Evolutionary conservation across 1,140 invertebrate genomes (phyloP).

Genomic region (Polyergus mexicanus): DNA sequence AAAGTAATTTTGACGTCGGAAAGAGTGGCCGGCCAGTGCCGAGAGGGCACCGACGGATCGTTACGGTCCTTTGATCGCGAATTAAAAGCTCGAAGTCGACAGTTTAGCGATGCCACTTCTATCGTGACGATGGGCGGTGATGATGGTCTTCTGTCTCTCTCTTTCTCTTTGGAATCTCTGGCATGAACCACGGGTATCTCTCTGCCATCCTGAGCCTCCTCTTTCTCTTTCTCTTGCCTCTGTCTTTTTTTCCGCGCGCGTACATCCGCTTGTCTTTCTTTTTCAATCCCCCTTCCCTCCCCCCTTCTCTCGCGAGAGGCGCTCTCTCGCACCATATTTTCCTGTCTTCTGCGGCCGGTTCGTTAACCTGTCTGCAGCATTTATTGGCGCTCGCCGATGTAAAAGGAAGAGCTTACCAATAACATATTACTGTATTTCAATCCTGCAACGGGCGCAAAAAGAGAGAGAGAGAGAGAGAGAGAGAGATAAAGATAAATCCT

Average conservation of each 20-base stretch:
- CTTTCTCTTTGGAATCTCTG: slow-evolving; percentile 36
- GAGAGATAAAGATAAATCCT: slow-evolving; percentile 62
- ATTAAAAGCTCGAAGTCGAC: slow-evolving; percentile 85
- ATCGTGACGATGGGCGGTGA: slow-evolving; percentile 61
- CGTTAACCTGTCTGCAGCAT: slow-evolving; percentile 85
- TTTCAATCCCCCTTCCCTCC: slow-evolving; percentile 4
- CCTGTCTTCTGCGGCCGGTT: slow-evolving; percentile 77
- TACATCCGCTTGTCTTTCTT: slow-evolving; percentile 50
- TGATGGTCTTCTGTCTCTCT: slow-evolving; percentile 39
- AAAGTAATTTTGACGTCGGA: slow-evolving; percentile 77
- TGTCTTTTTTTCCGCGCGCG: slow-evolving; percentile 57
- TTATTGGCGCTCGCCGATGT: slow-evolving; percentile 81
- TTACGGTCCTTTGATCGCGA: slow-evolving; percentile 84
- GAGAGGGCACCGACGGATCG: slow-evolving; percentile 75
- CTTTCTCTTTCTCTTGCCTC: slow-evolving; percentile 3
- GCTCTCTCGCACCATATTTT: slow-evolving; percentile 36
- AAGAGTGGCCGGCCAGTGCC: slow-evolving; percentile 69
- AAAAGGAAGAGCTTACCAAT: slow-evolving; percentile 80
- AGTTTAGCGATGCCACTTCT: slow-evolving; percentile 79
- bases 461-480: neutral
- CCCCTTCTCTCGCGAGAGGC: neutral
- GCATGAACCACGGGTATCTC: slow-evolving; percentile 37
- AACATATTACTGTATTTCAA: slow-evolving; percentile 85
- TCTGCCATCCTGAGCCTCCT: slow-evolving; percentile 32
- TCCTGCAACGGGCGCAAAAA: slow-evolving; percentile 70